Percentiles rank a stretch among this genome's conserved stretches.
Evolutionary conservation across 2,888 invertebrate species (phyloP).

Genomic region (Drosophila ochracea): DNA sequence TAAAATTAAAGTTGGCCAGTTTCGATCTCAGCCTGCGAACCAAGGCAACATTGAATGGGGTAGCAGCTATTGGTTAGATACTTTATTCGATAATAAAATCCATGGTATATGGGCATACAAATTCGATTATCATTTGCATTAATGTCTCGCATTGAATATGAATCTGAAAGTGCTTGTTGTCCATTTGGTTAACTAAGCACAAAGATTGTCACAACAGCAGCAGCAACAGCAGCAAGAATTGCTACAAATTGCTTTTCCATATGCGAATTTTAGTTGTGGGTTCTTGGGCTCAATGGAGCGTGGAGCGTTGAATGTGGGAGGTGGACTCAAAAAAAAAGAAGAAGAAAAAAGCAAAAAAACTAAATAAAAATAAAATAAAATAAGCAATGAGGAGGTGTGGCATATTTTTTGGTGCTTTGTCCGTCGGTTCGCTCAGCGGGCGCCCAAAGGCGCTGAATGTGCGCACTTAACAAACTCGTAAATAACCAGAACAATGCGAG

Average conservation of each 20-base stretch:
- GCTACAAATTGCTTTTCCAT: slow-evolving; percentile 49
- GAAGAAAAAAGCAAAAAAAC: not conserved
- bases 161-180: slow-evolving; percentile 11
- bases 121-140: slow-evolving; percentile 47
- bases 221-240: slow-evolving; percentile 3
- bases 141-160: slow-evolving; percentile 23
- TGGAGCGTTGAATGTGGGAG: slow-evolving; percentile 48
- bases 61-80: not conserved
- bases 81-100: not conserved
- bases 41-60: not conserved
- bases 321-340: not conserved
- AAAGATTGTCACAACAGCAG: slow-evolving; percentile 16
- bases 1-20: not conserved
- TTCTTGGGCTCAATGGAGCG: slow-evolving; percentile 55
- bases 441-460: slow-evolving; percentile 59
- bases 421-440: slow-evolving; percentile 40
- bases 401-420: slow-evolving; percentile 39
- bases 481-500: slow-evolving; percentile 77
- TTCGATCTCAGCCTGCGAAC: not conserved
- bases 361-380: not conserved
- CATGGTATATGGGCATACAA: slow-evolving; percentile 14
- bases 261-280: slow-evolving; percentile 33
- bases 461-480: slow-evolving; percentile 81
- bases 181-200: slow-evolving; percentile 36
- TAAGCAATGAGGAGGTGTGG: slow-evolving; percentile 9